A percentile compares a stretch with the other conserved stretches of the same genome.
Conservation (phyloP, 2,113 vertebrate genomes). For the Tenebrosternarchus preto region DNA sequence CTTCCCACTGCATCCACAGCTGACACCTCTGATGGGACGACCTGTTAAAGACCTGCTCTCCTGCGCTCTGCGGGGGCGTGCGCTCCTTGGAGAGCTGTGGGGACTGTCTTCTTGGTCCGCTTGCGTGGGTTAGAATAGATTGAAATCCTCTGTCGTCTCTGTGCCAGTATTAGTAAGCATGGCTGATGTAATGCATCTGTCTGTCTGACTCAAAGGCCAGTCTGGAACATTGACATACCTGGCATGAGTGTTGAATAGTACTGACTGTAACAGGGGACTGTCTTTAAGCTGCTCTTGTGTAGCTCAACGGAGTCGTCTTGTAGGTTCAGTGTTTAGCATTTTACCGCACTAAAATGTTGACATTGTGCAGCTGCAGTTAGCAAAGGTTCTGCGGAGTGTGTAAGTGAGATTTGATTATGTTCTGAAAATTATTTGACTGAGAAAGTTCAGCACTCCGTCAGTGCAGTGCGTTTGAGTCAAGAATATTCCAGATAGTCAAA, state of each 20-base stretch:
- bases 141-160: constrained; percentile 18
- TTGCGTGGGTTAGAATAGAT: constrained; percentile 8
- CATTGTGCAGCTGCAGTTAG: neutral
- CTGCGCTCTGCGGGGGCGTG: neutral
- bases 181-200: constrained; percentile 47
- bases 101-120: constrained; percentile 7
- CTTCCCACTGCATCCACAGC: constrained; percentile 2
- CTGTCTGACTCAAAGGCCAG: constrained; percentile 48
- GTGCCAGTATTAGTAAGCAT: constrained; percentile 50
- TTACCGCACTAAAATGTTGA: neutral
- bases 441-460: too few relatives aligned
- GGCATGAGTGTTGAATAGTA: constrained; percentile 37
- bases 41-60: constrained; percentile 16
- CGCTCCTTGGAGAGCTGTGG: neutral
- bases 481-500: too few relatives aligned
- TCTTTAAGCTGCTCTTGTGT: constrained; percentile 21
- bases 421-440: too few relatives aligned
- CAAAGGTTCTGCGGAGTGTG: too few relatives aligned
- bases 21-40: neutral
- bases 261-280: constrained; percentile 32
- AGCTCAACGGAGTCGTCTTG: neutral
- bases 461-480: too few relatives aligned
- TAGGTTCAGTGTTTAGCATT: constrained; percentile 6
- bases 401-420: too few relatives aligned
- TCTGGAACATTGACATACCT: constrained; percentile 40